Evolutionary conservation across 2,888 invertebrate genomes (phyloP).

Genomic region (Leptinotarsa juncta): DNA sequence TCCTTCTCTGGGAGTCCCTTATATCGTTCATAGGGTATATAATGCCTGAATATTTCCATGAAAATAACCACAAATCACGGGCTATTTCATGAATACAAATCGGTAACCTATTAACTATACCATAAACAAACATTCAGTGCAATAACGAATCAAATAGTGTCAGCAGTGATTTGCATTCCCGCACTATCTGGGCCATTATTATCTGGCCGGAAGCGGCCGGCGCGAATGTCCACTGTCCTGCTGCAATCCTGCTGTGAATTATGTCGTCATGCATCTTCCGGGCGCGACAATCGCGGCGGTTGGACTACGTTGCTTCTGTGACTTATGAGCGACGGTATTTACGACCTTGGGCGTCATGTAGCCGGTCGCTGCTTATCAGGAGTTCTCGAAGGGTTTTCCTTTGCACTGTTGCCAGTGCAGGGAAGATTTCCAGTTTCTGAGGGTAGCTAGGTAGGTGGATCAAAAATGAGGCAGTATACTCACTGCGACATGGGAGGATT

Average conservation of each 20-base stretch:
- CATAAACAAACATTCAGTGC: constrained; percentile 21
- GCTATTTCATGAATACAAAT: constrained; percentile 6
- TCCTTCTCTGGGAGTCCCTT: too few relatives aligned
- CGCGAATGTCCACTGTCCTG: constrained; percentile 41
- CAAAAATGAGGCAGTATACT: neutral
- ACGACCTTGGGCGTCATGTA: constrained; percentile 36
- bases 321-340: constrained; percentile 53
- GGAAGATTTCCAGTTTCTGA: neutral
- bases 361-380: constrained; percentile 16
- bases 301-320: constrained; percentile 46
- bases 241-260: constrained; percentile 45
- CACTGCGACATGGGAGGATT: too few relatives aligned
- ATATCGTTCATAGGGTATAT: too few relatives aligned
- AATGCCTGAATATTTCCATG: neutral
- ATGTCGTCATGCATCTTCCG: constrained; percentile 54
- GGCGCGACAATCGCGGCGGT: constrained; percentile 27
- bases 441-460: neutral
- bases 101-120: neutral
- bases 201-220: constrained; percentile 31
- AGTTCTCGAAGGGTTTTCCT: constrained; percentile 29
- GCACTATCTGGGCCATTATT: constrained; percentile 39
- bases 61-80: neutral
- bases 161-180: constrained; percentile 21
- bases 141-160: neutral
- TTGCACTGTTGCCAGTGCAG: constrained; percentile 23